Base-by-base conservation (phyloP, 2,113 vertebrate species). In the Eleginops maclovinus region DNA sequence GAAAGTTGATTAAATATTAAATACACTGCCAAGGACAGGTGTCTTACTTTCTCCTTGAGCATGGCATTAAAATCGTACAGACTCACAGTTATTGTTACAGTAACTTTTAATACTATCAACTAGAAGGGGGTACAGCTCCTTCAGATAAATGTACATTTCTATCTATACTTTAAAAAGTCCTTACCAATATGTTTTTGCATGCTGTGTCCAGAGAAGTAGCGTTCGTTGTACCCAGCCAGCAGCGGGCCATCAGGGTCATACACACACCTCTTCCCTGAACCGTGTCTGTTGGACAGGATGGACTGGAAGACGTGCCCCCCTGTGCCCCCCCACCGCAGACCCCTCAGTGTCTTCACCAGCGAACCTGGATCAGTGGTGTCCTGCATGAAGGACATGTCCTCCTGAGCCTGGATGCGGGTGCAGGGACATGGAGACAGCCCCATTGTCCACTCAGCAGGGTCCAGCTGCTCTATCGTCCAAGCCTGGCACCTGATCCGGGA, bases 191-290 rank as follows among this genome's bases (percentile, higher is more conserved):
- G 89, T 47, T 92, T 90, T 79, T 95, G 89, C 2, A 65, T 15
- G 51, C 69, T 90, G 75, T 87, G 41, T n/a, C 59, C 53, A 0
- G 81, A 84, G 83, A 94, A 94, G 92, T 93, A 95, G 65, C 94
- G 94, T 21, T 95, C 95, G 3, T 54, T 95, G 89, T 91, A 94
- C 28, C 95, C 95, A 4, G 87, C 90, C 85, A 94, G 79, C 79
- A 96, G 87, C 12, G 94, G 91, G 2, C 95, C 95, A 1, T 95
- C 91, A 0, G 79, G 85, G 49, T 95, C 93, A 50, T 95, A 96
- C 26, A 94, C 90, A 49, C 95, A 96, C 71, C 91, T 93, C 72
- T 93, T 95, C 61, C 88, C 95, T n/a, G 95, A 90, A 4, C 87
- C 89, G 3, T 89, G 65, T 24, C 40, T 84, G 79, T 94, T 95